These are phyloP conservation scores for Apis mellifera DNA, from an alignment of 1,140 invertebrate genomes.

Conservation along the genomic window DNA sequence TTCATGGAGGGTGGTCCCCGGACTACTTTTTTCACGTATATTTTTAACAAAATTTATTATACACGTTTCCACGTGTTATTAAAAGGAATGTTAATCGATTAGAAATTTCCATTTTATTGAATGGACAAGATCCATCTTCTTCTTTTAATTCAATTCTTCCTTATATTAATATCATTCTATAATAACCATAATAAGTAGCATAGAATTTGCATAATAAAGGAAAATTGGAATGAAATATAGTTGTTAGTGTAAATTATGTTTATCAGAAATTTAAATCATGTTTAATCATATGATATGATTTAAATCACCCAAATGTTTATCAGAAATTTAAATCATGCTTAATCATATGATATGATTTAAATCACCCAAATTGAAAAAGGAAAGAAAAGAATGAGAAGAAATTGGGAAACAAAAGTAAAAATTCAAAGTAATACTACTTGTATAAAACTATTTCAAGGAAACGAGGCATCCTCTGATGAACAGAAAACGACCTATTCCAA, in stretches of 20 bases:
- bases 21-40: neutral
- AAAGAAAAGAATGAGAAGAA: neutral
- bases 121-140: neutral
- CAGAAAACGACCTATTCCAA: conserved; percentile 17
- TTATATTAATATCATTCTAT: no score
- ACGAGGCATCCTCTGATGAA: neutral
- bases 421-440: neutral
- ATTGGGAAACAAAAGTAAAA: neutral
- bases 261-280: no score
- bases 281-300: neutral
- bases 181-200: no score
- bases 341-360: neutral
- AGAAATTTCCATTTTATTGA: conserved; percentile 23
- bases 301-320: no score
- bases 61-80: neutral
- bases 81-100: neutral
- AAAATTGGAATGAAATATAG: no score
- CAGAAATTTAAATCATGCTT: neutral
- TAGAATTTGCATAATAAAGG: no score
- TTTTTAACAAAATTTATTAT: neutral
- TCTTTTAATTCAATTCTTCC: no score
- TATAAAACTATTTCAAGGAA: neutral
- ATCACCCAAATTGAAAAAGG: no score
- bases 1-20: neutral
- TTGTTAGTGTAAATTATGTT: no score